A percentile compares a stretch with the other conserved stretches of the same genome.
phyloP scores from a whole-genome alignment of 2,888 invertebrate species.

The Timandra comae region DNA sequence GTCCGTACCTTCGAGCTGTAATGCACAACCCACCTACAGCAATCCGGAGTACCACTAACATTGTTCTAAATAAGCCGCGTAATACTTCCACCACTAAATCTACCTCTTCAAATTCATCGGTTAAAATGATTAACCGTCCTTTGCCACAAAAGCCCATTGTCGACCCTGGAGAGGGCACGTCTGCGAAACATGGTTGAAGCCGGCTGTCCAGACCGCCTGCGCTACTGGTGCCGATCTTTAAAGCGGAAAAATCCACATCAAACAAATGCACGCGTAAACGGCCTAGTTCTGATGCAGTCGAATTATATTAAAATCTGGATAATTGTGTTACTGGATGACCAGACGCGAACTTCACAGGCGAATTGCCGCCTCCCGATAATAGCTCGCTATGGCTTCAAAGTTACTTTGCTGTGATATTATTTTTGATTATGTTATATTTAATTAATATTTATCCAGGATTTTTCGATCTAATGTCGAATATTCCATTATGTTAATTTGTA shows the following conservation, averaged over 20 bases:
- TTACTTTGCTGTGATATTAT: conserved; percentile 71
- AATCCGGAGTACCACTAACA: conserved; percentile 29
- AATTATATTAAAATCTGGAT: conserved; percentile 31
- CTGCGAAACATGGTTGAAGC: conserved; percentile 46
- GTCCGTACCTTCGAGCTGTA: conserved; percentile 79
- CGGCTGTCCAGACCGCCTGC: conserved; percentile 20
- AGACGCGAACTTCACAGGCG: neutral
- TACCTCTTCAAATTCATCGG: conserved; percentile 56
- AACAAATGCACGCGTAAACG: no score
- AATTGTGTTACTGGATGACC: conserved; percentile 27
- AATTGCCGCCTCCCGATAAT: conserved; percentile 8
- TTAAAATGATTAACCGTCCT: conserved; percentile 81
- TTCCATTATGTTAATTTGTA: conserved; percentile 47
- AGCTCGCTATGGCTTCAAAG: conserved; percentile 37
- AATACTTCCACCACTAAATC: conserved; percentile 45
- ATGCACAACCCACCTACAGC: conserved; percentile 50
- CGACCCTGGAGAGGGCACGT: conserved; percentile 60
- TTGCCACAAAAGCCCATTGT: conserved; percentile 79
- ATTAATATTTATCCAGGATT: conserved; percentile 18
- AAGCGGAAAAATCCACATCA: conserved; percentile 9
- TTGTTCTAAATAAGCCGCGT: conserved; percentile 29
- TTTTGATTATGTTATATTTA: conserved; percentile 43
- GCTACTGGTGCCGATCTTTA: conserved; percentile 10
- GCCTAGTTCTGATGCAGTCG: conserved; percentile 10
- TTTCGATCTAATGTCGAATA: conserved; percentile 30